Evolutionary conservation across 2,797 vertebrate species (phyloP), one percentile per base, ranked within the genome.

Genomic region (Tragopan temminckii): DNA sequence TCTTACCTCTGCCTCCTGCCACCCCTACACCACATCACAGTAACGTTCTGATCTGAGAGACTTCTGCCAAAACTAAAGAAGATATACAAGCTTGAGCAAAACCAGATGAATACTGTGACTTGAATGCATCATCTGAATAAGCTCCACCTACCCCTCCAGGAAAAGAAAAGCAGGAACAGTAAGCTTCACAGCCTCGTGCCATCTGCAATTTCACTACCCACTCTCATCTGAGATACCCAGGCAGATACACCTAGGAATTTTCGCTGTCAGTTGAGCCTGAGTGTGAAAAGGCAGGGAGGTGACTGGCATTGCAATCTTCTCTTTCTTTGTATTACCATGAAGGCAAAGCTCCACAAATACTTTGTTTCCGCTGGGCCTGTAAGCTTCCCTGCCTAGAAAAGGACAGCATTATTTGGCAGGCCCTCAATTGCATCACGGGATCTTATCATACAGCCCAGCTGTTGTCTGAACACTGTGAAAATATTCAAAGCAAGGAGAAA

Each of bases 261-360:
- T 18, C 1, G 70, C 75, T 76, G 18, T 35, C 66, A 64, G 57
- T 1, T 0, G 13, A 21, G 3, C 42, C 23, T 20, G 13, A 88
- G 69, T 71, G 43, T 5, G 21, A 90, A 78, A 4, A 43, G 62
- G 40, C 13, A n/a, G 24, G n/a, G 75, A 35, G 14, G 24, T 24
- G 12, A 63, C 0, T 0, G 1, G 5, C 11, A 33, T 46, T 21
- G 40, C 13, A 42, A 63, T 79, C 72, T 88, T 77, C 50, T 24
- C 45, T 45, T 21, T 50, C 69, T 64, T 40, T 40, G 42, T 48
- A 57, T 72, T 35, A 72, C 50, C 18, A 59, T 42, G 24, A 85
- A 79, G 67, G 94, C 53, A 84, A 93, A 90, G 43, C 59, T 52
- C 46, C 91, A 84, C 31, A 74, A 93, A 80, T 6, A 8, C 53